Evolutionary conservation across 2,113 vertebrate species (phyloP).

Genomic region (Elanoides forficatus): DNA sequence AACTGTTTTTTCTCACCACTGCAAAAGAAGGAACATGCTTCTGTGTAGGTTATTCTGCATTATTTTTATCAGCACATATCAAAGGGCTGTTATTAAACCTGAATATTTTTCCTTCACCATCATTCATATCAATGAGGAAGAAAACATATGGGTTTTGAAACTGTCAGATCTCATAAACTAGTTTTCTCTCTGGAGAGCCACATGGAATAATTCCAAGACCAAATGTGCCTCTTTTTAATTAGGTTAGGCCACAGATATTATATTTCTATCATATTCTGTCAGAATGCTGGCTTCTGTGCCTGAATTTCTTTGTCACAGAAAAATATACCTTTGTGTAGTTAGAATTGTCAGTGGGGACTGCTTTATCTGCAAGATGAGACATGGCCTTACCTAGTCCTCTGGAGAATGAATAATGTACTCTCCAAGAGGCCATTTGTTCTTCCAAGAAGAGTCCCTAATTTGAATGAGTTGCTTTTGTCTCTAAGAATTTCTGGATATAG

Average conservation of each 20-base stretch:
- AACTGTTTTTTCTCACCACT: not conserved
- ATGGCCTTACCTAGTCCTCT: not conserved
- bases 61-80: conserved; percentile 7
- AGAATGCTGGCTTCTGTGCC: not conserved
- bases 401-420: not conserved
- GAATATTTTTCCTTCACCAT: not conserved
- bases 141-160: not conserved
- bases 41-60: not conserved
- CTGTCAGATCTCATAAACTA: conserved; percentile 25
- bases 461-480: not conserved
- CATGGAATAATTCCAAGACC: conserved; percentile 4
- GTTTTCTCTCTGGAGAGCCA: not conserved
- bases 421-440: not conserved
- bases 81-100: not conserved
- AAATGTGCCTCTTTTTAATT: conserved; percentile 22
- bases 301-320: not conserved
- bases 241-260: not conserved
- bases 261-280: conserved; percentile 20
- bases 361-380: not conserved
- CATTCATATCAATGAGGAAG: not conserved
- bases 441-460: not conserved
- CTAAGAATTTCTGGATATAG: not conserved
- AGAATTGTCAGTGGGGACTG: not conserved
- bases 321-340: not conserved
- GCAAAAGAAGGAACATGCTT: not conserved